Evolutionary conservation across 2,888 invertebrate species (phyloP), one percentile per base, ranked within the genome.

Genomic region (Meteorus colon): DNA sequence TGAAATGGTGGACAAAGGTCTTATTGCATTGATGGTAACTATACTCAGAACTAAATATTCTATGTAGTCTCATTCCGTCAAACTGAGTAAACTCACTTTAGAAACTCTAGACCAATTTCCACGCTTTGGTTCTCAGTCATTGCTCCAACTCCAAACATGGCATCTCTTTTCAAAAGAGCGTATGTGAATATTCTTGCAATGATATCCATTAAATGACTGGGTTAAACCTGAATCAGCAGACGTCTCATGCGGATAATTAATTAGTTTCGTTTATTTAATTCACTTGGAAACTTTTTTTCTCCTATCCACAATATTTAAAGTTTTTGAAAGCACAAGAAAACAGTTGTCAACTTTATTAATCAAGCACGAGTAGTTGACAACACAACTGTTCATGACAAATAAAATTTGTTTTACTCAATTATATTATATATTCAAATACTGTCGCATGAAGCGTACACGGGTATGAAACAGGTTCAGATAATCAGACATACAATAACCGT

Each of bases 61-160:
- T 16, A 12, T 27, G 29, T 62, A 29, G 62, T 62, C 62, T 16
- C 62, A 62, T 62, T 31, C 16, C 31, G 62, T 62, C 31, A 62
- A 62, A 31, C 62, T 29, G 14, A n/a, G 31, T 29, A 31, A 62
- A 62, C 62, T 62, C 31, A 62, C 29, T 62, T 62, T 16, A 62
- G 62, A 62, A 62, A 62, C 62, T 62, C 19, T 55, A 29, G 62
- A 62, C 29, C 2, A 14, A 31, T 62, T 62, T 62, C 31, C 14
- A 31, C n/a, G 62, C 62, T 62, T 27, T 31, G 62, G 29, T 16
- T 62, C 62, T 62, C 29, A 55, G 55, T 19, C n/a, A 55, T 55
- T 55, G 55, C 19, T 8, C 55, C 4, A 62, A 31, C 62, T 62
- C 29, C 62, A 62, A 62, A 31, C 62, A 62, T 31, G 62, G 27